Percentiles rank a stretch among this genome's conserved stretches.
phyloP scores from a whole-genome alignment of 1,140 invertebrate genomes.

The Brachystomella parvula region DNA sequence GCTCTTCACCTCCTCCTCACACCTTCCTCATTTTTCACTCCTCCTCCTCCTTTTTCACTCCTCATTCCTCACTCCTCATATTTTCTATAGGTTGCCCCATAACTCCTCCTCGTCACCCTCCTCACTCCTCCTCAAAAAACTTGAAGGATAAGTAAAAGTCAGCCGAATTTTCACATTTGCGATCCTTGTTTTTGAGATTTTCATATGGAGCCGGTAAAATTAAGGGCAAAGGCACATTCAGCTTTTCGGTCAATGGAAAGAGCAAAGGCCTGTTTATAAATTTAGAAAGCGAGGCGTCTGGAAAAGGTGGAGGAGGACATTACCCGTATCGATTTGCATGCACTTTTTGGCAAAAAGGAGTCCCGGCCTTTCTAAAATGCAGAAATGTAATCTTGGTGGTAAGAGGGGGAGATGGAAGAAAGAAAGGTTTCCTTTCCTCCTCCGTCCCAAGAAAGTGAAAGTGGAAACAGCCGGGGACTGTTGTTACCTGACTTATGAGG shows the following conservation, averaged over 20 bases:
- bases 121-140: not conserved
- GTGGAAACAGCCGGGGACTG: too few relatives aligned
- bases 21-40: too few relatives aligned
- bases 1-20: too few relatives aligned
- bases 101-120: not conserved
- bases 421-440: too few relatives aligned
- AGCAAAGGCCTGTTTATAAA: not conserved
- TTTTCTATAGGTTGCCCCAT: not conserved
- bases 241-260: not conserved
- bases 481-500: too few relatives aligned
- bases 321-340: not conserved
- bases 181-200: too few relatives aligned
- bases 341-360: not conserved
- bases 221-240: not conserved
- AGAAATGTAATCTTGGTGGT: not conserved
- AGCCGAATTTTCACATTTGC: too few relatives aligned
- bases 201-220: not conserved
- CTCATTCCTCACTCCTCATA: not conserved
- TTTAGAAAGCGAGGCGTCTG: not conserved
- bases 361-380: not conserved
- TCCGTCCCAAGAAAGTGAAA: too few relatives aligned
- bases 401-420: not conserved
- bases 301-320: not conserved
- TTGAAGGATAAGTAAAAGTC: not conserved
- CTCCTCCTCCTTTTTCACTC: too few relatives aligned